phyloP scores from a whole-genome alignment of 2,113 vertebrate species.

The Aramus guarauna region DNA sequence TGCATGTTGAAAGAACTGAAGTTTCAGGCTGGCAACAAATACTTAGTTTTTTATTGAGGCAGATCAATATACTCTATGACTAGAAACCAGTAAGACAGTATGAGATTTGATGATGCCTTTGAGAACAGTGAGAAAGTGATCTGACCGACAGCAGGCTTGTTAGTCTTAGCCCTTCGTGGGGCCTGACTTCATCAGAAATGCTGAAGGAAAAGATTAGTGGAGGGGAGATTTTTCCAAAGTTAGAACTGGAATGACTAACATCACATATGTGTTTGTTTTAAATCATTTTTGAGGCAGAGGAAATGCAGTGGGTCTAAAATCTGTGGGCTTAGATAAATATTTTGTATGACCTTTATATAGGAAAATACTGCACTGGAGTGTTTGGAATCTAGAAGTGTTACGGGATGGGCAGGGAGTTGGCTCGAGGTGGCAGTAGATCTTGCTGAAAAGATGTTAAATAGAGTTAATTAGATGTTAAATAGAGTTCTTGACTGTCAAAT shows the following conservation, averaged over 20 bases:
- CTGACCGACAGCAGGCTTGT: neutral
- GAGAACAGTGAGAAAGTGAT: neutral
- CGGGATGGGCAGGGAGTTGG: neutral
- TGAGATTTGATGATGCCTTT: conserved; percentile 22
- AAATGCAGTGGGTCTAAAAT: neutral
- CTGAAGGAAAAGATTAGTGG: neutral
- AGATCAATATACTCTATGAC: neutral
- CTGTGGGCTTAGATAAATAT: conserved; percentile 2
- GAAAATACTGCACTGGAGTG: neutral
- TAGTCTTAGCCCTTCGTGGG: neutral
- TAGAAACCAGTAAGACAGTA: neutral
- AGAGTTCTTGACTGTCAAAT: neutral
- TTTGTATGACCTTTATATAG: neutral
- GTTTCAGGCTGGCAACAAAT: neutral
- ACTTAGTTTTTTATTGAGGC: neutral
- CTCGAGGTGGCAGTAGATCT: neutral
- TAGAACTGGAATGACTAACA: neutral
- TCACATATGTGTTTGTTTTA: neutral
- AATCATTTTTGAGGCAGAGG: neutral
- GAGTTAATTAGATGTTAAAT: no score
- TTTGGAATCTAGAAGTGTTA: neutral
- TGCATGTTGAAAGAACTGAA: neutral
- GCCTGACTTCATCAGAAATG: neutral
- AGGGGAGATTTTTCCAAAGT: neutral
- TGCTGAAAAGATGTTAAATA: neutral